Evolutionary conservation across 2,888 invertebrate genomes (phyloP).

Genomic region (Drosophila planitibia): DNA sequence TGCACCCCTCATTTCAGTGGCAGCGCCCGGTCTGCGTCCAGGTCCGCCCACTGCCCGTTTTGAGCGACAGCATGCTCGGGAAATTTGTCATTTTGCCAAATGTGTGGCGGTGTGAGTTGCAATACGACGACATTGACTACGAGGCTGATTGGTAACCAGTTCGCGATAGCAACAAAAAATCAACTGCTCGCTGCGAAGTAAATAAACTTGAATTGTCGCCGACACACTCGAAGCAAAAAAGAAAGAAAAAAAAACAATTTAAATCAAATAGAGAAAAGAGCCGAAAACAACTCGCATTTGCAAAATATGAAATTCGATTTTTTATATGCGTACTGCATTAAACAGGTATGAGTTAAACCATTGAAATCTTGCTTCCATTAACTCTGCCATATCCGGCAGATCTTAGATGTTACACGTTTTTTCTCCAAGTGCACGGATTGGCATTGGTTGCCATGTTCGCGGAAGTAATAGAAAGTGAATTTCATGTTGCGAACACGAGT

Average conservation of each 20-base stretch:
- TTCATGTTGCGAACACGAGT: constrained; percentile 53
- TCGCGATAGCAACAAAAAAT: constrained; percentile 22
- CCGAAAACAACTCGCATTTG: background rate
- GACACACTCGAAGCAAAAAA: constrained; percentile 7
- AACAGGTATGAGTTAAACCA: background rate
- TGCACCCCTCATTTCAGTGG: constrained; percentile 9
- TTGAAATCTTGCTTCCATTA: background rate
- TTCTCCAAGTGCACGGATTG: constrained; percentile 35
- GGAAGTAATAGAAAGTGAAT: constrained; percentile 46
- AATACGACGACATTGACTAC: constrained; percentile 40
- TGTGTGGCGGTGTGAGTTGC: constrained; percentile 60
- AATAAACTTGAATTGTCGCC: constrained; percentile 64
- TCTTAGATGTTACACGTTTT: background rate
- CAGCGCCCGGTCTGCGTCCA: constrained; percentile 24
- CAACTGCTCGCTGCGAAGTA: constrained; percentile 49
- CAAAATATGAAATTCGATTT: background rate
- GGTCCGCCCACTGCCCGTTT: constrained; percentile 41
- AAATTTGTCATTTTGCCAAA: constrained; percentile 84
- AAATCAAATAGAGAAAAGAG: background rate
- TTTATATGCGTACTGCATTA: background rate
- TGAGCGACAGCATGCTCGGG: constrained; percentile 65
- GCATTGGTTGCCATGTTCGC: constrained; percentile 53
- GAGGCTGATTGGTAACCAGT: constrained; percentile 14
- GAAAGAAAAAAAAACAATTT: background rate
- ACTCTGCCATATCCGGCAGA: background rate